phyloP scores from a whole-genome alignment of 2,888 invertebrate species.

The Amiota minor region DNA sequence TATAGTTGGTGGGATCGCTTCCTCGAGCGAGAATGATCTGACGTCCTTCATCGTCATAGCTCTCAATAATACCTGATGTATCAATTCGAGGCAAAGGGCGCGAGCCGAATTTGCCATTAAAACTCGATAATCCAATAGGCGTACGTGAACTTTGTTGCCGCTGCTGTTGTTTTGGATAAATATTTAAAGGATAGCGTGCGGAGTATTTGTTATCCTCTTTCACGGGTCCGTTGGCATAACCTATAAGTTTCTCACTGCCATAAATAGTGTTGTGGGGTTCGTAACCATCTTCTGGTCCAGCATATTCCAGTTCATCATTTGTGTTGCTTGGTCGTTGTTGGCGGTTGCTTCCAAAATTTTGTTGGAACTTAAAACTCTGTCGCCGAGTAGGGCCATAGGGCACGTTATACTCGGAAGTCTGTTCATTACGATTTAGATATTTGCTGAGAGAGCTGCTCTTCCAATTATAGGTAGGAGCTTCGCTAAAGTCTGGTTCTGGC shows the following conservation, averaged over 20 bases:
- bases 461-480: neutral
- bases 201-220: slow-evolving; percentile 22
- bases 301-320: slow-evolving; percentile 24
- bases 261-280: slow-evolving; percentile 42
- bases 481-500: slow-evolving; percentile 35
- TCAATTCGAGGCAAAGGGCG: slow-evolving; percentile 14
- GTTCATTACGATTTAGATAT: slow-evolving; percentile 9
- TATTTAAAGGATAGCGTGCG: slow-evolving; percentile 8
- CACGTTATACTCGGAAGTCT: neutral
- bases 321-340: slow-evolving; percentile 27
- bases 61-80: slow-evolving; percentile 22
- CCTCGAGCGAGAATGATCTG: slow-evolving; percentile 31
- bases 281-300: slow-evolving; percentile 20
- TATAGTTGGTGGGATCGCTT: slow-evolving; percentile 43
- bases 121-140: neutral
- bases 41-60: slow-evolving; percentile 35
- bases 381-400: neutral
- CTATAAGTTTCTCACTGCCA: slow-evolving; percentile 47
- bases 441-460: neutral
- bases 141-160: slow-evolving; percentile 1
- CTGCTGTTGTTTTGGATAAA: neutral
- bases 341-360: slow-evolving; percentile 13
- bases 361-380: neutral
- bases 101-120: neutral
- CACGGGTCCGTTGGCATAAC: slow-evolving; percentile 33